Base-by-base conservation (phyloP, 2,888 invertebrate genomes). In the Diaphora mendica region DNA sequence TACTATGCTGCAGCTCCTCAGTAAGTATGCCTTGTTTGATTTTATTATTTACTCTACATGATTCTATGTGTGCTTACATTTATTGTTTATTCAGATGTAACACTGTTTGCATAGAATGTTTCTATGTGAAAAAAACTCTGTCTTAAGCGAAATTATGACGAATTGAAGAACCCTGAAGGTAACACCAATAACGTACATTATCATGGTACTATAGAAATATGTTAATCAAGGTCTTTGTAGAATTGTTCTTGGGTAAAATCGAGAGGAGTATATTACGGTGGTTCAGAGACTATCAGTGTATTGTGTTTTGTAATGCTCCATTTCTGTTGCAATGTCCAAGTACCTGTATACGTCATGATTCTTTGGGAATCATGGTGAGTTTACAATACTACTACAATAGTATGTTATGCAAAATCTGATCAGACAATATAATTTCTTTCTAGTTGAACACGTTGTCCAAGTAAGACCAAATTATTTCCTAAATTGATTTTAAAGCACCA, bases 1-100 rank as follows among this genome's bases (percentile, higher is more conserved):
- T 55, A 39, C 62, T 48, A 70, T 74, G 67, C 65, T 75, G 73
- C 72, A 74, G 68, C 71, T 77, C 68, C 65, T 69, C 72, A 59
- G 67, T 73, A 67, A 59, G 67, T 73, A 67, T 51, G 75, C 65
- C 71, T 68, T 77, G 26, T 68, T 76, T 76, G 76, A 80, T 84
- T 78, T 77, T 76, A 83, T 75, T 83, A 71, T 84, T 76, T 79
- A 74, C 64, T 59, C 48, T 55, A 68, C 44, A 67, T 55, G 71
- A 62, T 73, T 76, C 30, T 51, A 48, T 65, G 30, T 48, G 44
- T 26, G 17, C 13, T 30, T 39, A 30, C 48, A 65, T 65, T 3
- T 17, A 17, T 44, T 66, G 68, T 68, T 76, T 74, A 77, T 77
- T 75, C 74, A 75, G 73, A 71, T 69, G 17, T 51, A 23, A 33